These are phyloP conservation scores for Ochropleura leucogaster DNA, from an alignment of 2,888 invertebrate species.

Conservation along the genomic window DNA sequence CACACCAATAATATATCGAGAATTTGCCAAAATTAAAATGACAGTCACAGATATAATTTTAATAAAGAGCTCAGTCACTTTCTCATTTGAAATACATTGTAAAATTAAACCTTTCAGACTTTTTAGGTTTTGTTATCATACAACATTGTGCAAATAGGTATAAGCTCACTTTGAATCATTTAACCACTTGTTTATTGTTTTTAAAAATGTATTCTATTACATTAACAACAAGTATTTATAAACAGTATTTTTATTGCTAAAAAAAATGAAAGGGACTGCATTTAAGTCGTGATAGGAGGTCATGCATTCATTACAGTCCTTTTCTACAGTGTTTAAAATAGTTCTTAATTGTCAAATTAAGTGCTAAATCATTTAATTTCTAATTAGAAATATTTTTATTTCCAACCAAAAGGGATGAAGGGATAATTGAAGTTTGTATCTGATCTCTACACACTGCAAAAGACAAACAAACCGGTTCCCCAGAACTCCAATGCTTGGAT, in stretches of 20 bases:
- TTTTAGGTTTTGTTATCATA: too few relatives aligned
- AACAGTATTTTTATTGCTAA: background rate
- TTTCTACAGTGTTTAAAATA: background rate
- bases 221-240: background rate
- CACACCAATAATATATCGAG: too few relatives aligned
- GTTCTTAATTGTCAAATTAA: background rate
- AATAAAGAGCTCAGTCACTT: too few relatives aligned
- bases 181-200: background rate
- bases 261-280: background rate
- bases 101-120: background rate
- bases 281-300: background rate
- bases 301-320: too few relatives aligned
- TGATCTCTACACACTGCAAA: too few relatives aligned
- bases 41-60: too few relatives aligned
- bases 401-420: too few relatives aligned
- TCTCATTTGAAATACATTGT: background rate
- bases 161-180: background rate
- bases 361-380: background rate
- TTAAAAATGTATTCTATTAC: background rate
- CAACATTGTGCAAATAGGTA: background rate
- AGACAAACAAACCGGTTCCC: too few relatives aligned
- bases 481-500: too few relatives aligned
- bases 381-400: background rate
- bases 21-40: too few relatives aligned
- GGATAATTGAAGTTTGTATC: too few relatives aligned